Evolutionary conservation across 2,888 invertebrate genomes (phyloP), one percentile per base, ranked within the genome.

Genomic region (Eurytoma adleriae): DNA sequence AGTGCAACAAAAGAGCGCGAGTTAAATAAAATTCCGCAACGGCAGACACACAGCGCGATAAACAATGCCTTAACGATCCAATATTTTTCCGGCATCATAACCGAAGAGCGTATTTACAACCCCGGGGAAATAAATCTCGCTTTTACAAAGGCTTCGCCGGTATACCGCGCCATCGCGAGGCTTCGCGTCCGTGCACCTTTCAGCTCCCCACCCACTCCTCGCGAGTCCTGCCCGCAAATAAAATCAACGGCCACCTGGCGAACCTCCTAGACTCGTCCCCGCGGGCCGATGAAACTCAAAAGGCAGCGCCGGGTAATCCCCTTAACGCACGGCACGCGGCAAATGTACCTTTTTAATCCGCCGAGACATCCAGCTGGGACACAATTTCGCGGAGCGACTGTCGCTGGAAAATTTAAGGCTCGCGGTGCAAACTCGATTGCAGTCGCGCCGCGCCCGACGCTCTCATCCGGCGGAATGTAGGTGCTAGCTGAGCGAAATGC

Each of bases 281-380:
- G 3, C 18, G 12, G 18, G 18, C 64, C 18, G n/a, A 40, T 30
- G 30, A 16, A 30, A 40, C 62, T 48, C 7, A n/a, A 64, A 64
- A 16, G 14, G n/a, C 52, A 18, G 3, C 40, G 20, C 30, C 40
- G 40, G 40, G 40, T 40, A 40, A 40, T 40, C 40, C 40, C 40
- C 40, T 40, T 40, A 40, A 40, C 40, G 40, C 40, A 40, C 40
- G 40, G 40, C 40, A 40, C 40, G 40, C 40, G 3, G 40, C 40
- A 40, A 40, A 40, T 40, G 40, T 40, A 40, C 40, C 7, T 40
- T 40, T 40, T 40, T 40, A 40, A 40, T 40, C 40, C 3, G 50
- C n/a, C 30, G 74, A 48, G 54, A 61, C n/a, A 62, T 16, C 70
- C 77, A 64, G 56, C 77, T 77, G 77, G 24, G 70, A 64, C 56